Base-by-base conservation (phyloP, 2,113 vertebrate species). In the Protobothrops flavoviridis region DNA sequence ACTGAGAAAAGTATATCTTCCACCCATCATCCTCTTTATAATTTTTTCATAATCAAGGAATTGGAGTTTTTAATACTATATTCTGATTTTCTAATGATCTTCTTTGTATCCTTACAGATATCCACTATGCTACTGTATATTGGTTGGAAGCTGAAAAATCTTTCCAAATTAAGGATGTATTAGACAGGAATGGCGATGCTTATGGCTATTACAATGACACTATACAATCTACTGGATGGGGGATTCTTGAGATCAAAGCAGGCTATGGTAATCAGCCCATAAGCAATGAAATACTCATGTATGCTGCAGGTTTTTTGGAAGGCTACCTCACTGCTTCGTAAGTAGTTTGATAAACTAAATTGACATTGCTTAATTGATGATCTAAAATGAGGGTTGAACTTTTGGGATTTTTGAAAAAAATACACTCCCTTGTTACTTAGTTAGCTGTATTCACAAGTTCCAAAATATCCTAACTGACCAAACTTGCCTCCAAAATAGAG, bases 251-350 rank as follows among this genome's bases (percentile, higher is more conserved):
- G 97, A 97, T 99, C 95, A 98, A 95, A 48, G 98, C 99, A 0
- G 99, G 99, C 2, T 99, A 99, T 1, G 98, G 99, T 53, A 1
- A 94, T 0, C 97, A 97, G 5, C 90, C 94, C 0, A 95, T 98
- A 96, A 93, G 96, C 1, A 98, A 99, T 85, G 97, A 98, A 52
- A 15, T 98, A 94, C 97, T 97, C 93, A 98, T 98, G 98, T 99
- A 98, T 95, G 96, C 98, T 69, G 99, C 99, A 0, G 99, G 99
- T 48, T 99, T 98, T 96, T 97, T 99, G 43, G 99, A 99, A 95
- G 99, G 99, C 0, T 99, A 98, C 96, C 98, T 99, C 90, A 99
- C 98, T 0, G 98, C 98, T 43, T 97, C 95, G 98, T 99, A 97
- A 98, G 98, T 98, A 97, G 86, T 50, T 94, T 26, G 61, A 29